These are phyloP conservation scores for Adelosebastes latens DNA, from an alignment of 2,797 vertebrate species.

Conservation along the genomic window DNA sequence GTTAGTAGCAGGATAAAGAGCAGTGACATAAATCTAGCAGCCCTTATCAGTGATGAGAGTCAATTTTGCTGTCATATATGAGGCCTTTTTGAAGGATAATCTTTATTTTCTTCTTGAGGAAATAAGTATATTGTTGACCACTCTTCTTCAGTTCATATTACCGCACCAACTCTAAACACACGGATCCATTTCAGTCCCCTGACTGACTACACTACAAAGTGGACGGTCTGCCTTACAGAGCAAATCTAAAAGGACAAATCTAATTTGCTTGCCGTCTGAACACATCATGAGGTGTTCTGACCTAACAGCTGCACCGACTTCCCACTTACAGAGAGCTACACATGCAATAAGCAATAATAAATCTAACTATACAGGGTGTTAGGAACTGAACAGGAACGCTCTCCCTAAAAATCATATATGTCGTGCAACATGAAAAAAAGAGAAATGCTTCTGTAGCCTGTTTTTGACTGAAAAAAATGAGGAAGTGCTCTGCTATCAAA, in stretches of 20 bases:
- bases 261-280: slow-evolving; percentile 4
- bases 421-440: not conserved
- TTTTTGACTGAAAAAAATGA: not conserved
- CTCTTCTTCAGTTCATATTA: rapidly evolving
- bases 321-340: not conserved
- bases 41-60: not conserved
- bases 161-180: not conserved
- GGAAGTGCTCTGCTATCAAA: not conserved
- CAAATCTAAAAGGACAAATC: slow-evolving; percentile 9
- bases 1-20: not conserved
- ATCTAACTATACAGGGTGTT: not conserved
- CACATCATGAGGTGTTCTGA: slow-evolving; percentile 7
- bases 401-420: not conserved
- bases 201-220: not conserved
- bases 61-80: not conserved
- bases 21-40: not conserved
- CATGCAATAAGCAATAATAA: not conserved
- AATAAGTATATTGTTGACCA: too few species aligned
- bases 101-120: not conserved
- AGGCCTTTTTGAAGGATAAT: not conserved
- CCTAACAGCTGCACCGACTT: not conserved
- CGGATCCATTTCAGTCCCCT: not conserved
- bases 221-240: not conserved
- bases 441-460: not conserved
- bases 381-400: not conserved